phyloP scores from a whole-genome alignment of 2,113 vertebrate species.

The Numenius arquata region DNA sequence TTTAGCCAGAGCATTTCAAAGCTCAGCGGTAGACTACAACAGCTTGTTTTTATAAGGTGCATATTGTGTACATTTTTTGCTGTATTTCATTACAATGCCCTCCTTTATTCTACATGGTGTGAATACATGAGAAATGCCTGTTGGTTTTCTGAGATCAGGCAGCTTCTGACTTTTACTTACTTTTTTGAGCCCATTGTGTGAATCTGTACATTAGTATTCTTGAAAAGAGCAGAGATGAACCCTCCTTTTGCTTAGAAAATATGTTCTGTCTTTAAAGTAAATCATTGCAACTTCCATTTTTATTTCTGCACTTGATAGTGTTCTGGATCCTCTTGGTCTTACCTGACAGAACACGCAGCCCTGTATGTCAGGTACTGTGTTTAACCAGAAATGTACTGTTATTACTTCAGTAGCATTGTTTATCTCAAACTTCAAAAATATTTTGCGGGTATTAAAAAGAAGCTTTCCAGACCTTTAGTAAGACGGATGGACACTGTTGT shows the following conservation, averaged over 20 bases:
- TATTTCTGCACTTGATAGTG: not conserved
- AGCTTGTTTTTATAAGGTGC: conserved; percentile 23
- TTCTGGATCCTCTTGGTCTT: not conserved
- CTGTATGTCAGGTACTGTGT: not conserved
- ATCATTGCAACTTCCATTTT: not conserved
- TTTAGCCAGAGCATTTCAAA: not conserved
- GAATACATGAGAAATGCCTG: conserved; percentile 18
- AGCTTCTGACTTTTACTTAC: not conserved
- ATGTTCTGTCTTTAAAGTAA: conserved; percentile 1
- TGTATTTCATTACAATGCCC: conserved; percentile 44
- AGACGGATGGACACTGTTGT: not conserved
- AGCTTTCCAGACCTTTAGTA: not conserved
- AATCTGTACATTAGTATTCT: not conserved
- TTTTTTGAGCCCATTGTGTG: conserved; percentile 6
- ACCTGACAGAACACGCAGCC: not conserved
- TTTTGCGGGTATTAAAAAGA: not conserved
- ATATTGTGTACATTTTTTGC: not conserved
- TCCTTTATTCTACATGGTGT: conserved; percentile 3
- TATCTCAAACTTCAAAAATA: not conserved
- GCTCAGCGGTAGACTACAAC: not conserved
- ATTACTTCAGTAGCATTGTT: not conserved
- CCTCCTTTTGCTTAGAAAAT: conserved; percentile 24
- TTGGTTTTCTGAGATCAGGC: conserved; percentile 20
- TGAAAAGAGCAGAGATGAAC: conserved; percentile 11
- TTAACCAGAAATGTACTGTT: not conserved